Evolutionary conservation across 2,797 vertebrate species (phyloP), one percentile per base, ranked within the genome.

Genomic region (Harpagifer antarcticus): DNA sequence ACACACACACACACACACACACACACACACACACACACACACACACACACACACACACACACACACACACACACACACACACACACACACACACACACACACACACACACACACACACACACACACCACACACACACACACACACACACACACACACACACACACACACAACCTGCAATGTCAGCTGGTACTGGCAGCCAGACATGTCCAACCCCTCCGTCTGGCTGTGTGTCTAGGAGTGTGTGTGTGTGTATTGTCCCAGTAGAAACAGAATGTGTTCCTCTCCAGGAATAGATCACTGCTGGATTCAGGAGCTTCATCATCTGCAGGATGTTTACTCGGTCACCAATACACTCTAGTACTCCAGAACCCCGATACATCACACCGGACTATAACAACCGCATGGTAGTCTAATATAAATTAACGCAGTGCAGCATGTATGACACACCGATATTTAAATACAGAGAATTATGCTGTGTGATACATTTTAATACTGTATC

Each of bases 311-410:
- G 86, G 77, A 87, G 87, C 84, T 91, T 90, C 81, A 90, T 93
- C 88, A 90, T 87, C 76, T 82, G 76, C 78, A 56, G 74, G 78
- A 89, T 89, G 86, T 90, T 92, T 88, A 90, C 88, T 88, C 89
- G 76, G 79, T 83, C 44, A 69, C 82, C 87, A 53, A 70, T 81
- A 83, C 79, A 83, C 83, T 84, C 77, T 90, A 89, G 86, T 92
- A 78, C 85, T 71, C 68, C 78, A 71, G 85, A 87, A 80, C 70
- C 79, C 65, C 45, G 53, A 91, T 91, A 73, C 76, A 88, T 91
- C 86, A 90, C 72, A 72, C 63, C 59, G 79, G 76, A 86, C 84
- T 71, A 53, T 68, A 89, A 87, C 63, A 74, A 81, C 84, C 66
- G 14, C 47, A 64, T 68, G 37, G 40, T 31, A 78, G 72, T 63